Evolutionary conservation across 2,888 invertebrate species (phyloP), one percentile per base, ranked within the genome.

Genomic region (Galerucella nymphaeae): DNA sequence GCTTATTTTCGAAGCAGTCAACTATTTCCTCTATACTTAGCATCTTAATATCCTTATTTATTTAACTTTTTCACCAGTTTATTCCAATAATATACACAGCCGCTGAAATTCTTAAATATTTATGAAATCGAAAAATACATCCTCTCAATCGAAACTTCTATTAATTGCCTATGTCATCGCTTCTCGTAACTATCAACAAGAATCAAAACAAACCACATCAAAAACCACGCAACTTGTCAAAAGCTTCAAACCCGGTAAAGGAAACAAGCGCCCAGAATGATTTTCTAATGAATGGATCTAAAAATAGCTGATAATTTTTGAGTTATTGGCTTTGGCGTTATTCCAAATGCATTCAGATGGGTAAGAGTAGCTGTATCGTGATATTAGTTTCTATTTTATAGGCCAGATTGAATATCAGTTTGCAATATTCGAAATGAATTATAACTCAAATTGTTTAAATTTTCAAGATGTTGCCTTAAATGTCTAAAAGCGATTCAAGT

Each of bases 261-360:
- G 66, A 66, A 58, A 23, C 58, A 23, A 55, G 30, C 58, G 57
- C 66, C 66, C 57, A 45, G 23, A 66, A 58, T 58, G 66, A 58
- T 66, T 66, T 58, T 66, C 58, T 66, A 66, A 66, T 66, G 66
- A 66, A 66, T 68, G 68, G 53, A 18, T 48, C 68, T 68, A 62
- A 62, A 68, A 68, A 59, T 68, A 62, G 14, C 61, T 42, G 64
- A 69, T 73, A 65, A 66, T 68, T 73, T 73, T 73, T 73, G 69
- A 73, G 66, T 69, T 73, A 73, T 69, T 59, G 61, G 45, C 72
- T n/a, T 69, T 73, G 72, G 72, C 72, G 45, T 65, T 41, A 38
- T 16, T 73, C 72, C 72, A 73, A 61, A 69, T 66, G 69, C 72
- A 61, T 73, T 66, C 18, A 69, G 66, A 67, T 68, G 69, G 72